These are phyloP conservation scores for Parazoanthus darwini DNA, from an alignment of 92 coral and sea anemone species.

Conservation along the genomic window DNA sequence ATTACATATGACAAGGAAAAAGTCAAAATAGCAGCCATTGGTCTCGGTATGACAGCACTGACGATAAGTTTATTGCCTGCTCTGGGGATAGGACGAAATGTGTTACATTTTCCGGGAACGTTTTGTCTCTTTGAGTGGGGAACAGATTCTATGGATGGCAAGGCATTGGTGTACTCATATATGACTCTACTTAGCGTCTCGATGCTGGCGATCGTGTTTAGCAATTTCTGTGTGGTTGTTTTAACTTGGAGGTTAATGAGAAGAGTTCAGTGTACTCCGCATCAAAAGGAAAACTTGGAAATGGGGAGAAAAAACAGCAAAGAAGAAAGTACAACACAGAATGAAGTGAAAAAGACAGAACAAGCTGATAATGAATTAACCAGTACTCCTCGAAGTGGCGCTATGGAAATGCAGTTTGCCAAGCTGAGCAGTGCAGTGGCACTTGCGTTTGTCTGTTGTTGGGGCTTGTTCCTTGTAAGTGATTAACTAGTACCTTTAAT, in stretches of 20 bases:
- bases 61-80: constrained; percentile 81
- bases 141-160: constrained; percentile 74
- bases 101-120: constrained; percentile 93
- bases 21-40: constrained; percentile 66
- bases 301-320: constrained; percentile 2
- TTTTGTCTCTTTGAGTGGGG: constrained; percentile 94
- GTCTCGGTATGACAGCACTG: constrained; percentile 66
- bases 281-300: constrained; percentile 17
- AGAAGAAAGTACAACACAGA: background rate
- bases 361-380: background rate
- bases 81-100: constrained; percentile 86
- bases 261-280: constrained; percentile 23
- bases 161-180: constrained; percentile 68
- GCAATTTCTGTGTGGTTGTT: constrained; percentile 74
- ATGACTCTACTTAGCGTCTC: constrained; percentile 65
- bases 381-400: constrained; percentile 2
- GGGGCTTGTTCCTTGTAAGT: constrained; percentile 93
- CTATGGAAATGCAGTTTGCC: constrained; percentile 89
- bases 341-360: constrained; percentile 5
- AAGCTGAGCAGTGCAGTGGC: constrained; percentile 86
- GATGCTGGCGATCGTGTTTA: constrained; percentile 66
- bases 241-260: constrained; percentile 65
- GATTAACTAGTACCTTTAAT: background rate
- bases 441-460: constrained; percentile 76
- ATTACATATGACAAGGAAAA: constrained; percentile 82